Percentiles rank a stretch among this genome's conserved stretches.
These are phyloP conservation scores for Xestobium rufovillosum DNA, from an alignment of 2,888 invertebrate species.

Conservation along the genomic window DNA sequence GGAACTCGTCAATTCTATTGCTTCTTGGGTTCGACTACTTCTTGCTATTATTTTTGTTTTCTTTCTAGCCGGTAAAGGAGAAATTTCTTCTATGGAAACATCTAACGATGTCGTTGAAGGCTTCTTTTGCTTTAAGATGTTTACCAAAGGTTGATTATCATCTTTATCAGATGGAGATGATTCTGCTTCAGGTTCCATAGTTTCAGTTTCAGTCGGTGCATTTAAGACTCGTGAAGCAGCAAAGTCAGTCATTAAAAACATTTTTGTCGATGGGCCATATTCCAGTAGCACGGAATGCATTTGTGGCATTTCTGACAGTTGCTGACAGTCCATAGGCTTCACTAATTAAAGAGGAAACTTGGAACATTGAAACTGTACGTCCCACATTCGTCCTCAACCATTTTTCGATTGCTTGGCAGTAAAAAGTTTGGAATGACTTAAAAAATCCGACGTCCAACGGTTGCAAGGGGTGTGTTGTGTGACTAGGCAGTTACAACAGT, in stretches of 20 bases:
- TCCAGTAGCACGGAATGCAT: background rate
- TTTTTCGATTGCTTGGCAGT: too few relatives aligned
- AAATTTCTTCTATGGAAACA: conserved; percentile 11
- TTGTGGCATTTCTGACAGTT: background rate
- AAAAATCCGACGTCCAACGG: conserved; percentile 27
- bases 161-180: too few relatives aligned
- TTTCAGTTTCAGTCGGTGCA: too few relatives aligned
- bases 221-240: background rate
- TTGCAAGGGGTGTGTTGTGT: conserved; percentile 27
- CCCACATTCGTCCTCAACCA: too few relatives aligned
- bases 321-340: background rate
- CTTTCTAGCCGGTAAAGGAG: conserved; percentile 11
- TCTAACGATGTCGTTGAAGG: too few relatives aligned
- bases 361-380: too few relatives aligned
- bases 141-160: too few relatives aligned
- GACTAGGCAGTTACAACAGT: conserved; percentile 25
- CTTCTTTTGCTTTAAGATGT: too few relatives aligned
- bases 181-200: too few relatives aligned
- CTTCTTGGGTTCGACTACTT: conserved; percentile 1
- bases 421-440: conserved; percentile 20
- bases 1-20: too few relatives aligned
- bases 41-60: background rate
- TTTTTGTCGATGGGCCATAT: background rate
- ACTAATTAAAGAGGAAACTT: background rate
- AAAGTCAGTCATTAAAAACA: background rate